These are phyloP conservation scores for Lates japonicus DNA, from an alignment of 2,797 vertebrate genomes.

Conservation along the genomic window DNA sequence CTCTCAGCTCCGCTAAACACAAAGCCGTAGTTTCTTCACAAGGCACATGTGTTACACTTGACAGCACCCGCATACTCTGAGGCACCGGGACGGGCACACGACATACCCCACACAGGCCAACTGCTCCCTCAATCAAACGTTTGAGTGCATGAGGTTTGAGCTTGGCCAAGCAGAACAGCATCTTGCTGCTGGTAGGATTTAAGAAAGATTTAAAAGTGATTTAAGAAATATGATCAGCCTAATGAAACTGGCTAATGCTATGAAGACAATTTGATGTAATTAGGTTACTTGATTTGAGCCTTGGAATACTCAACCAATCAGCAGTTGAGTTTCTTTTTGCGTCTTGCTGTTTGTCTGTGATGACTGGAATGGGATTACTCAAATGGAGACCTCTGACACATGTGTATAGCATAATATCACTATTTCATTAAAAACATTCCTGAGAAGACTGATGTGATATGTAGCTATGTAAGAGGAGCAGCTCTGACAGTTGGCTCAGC, in stretches of 20 bases:
- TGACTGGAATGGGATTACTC: conserved; percentile 14
- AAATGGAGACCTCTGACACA: conserved; percentile 39
- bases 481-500: conserved; percentile 77
- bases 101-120: conserved; percentile 69
- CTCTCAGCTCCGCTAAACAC: conserved; percentile 56
- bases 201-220: conserved; percentile 19
- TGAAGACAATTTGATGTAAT: conserved; percentile 29
- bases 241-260: conserved; percentile 20
- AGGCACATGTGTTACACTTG: conserved; percentile 69
- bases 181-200: conserved; percentile 18
- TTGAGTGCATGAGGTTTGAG: conserved; percentile 42
- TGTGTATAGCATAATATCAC: conserved; percentile 39
- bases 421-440: conserved; percentile 70
- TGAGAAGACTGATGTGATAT: conserved; percentile 58
- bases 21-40: conserved; percentile 76
- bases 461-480: conserved; percentile 72
- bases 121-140: conserved; percentile 72
- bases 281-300: conserved; percentile 5
- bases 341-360: background rate
- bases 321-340: background rate
- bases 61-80: conserved; percentile 55
- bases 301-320: background rate
- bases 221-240: conserved; percentile 8
- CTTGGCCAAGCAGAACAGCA: conserved; percentile 20
- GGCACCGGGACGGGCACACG: conserved; percentile 69